Base-by-base conservation (phyloP, 2,113 vertebrate genomes). In the Herpetotheres cachinnans region DNA sequence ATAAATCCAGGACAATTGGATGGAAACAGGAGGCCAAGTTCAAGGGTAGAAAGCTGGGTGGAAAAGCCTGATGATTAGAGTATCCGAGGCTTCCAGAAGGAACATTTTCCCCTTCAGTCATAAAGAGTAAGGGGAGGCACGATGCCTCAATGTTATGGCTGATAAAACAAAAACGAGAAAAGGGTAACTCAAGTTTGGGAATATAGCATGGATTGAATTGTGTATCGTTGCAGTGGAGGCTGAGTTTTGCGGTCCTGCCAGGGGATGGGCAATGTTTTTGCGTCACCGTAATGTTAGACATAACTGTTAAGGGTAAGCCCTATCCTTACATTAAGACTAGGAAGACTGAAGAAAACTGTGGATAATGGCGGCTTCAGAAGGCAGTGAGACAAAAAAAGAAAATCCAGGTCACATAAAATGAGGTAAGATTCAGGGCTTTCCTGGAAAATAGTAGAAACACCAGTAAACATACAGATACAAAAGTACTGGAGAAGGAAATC, bases 1-100 rank as follows among this genome's bases (percentile, higher is more conserved):
- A 20, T 92, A 95, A 92, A 95, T 93, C 95, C 62, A 74, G 90
- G 44, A 89, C 38, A 86, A 86, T 44, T 94, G 82, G 52, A 89
- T 80, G 49, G 89, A 90, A 95, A 86, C 4, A 93, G 38, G 62
- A 95, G 85, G 76, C 67, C 9, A 27, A 63, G 67, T 88, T 88
- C 90, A 94, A 91, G 79, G 55, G 47, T 62, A 89, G 73, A 95
- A 94, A 70, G 11, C 36, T 69, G 40, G 7, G 47, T 87, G 69
- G 77, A 95, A 89, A 58, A 62, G 7, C 5, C 49, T 72, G 55
- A 40, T 74, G 44, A 89, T 92, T 81, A 83, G 78, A 3, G 14
- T 67, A 78, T 46, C 82, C 7, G 11, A 62, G 67, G 47, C 17
- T 94, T 96, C 47, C 44, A 90, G 63, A n/a, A 91, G 52, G 71